phyloP scores from a whole-genome alignment of 92 coral and sea anemone genomes.

The Parazoanthus atlanticus region DNA sequence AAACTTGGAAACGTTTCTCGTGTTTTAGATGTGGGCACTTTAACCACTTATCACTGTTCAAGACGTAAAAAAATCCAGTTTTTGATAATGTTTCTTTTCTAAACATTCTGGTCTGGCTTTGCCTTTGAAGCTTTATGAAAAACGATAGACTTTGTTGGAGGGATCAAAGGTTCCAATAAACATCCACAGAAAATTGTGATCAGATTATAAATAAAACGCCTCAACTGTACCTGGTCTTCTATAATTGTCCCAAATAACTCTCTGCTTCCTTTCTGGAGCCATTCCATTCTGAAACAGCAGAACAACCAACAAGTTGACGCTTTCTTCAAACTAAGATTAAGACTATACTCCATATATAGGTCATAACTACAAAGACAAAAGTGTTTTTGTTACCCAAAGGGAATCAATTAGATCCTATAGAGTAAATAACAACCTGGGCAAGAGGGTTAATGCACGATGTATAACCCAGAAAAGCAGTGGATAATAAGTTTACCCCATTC shows the following conservation, averaged over 20 bases:
- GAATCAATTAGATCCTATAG: too few relatives aligned
- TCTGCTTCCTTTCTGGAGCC: slow-evolving; percentile 98
- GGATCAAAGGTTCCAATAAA: background rate
- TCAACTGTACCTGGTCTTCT: slow-evolving; percentile 88
- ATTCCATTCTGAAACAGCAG: slow-evolving; percentile 74
- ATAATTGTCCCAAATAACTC: slow-evolving; percentile 97
- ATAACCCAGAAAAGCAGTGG: background rate
- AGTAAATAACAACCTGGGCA: background rate
- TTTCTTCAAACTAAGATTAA: background rate
- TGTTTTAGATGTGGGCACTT: too few relatives aligned
- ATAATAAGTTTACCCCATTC: too few relatives aligned
- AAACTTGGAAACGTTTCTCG: too few relatives aligned
- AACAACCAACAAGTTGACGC: background rate
- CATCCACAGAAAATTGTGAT: background rate
- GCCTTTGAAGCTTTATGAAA: too few relatives aligned
- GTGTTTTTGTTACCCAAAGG: too few relatives aligned
- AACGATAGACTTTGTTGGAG: too few relatives aligned
- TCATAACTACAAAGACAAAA: background rate
- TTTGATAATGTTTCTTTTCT: too few relatives aligned
- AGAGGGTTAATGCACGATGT: too few relatives aligned
- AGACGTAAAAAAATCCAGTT: too few relatives aligned
- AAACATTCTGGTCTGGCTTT: too few relatives aligned
- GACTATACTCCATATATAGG: background rate
- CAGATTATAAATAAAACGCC: background rate
- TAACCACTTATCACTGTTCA: too few relatives aligned